A percentile compares a stretch with the other conserved stretches of the same genome.
These are phyloP conservation scores for Xylocopa sonorina DNA, from an alignment of 1,140 invertebrate species.

Conservation along the genomic window DNA sequence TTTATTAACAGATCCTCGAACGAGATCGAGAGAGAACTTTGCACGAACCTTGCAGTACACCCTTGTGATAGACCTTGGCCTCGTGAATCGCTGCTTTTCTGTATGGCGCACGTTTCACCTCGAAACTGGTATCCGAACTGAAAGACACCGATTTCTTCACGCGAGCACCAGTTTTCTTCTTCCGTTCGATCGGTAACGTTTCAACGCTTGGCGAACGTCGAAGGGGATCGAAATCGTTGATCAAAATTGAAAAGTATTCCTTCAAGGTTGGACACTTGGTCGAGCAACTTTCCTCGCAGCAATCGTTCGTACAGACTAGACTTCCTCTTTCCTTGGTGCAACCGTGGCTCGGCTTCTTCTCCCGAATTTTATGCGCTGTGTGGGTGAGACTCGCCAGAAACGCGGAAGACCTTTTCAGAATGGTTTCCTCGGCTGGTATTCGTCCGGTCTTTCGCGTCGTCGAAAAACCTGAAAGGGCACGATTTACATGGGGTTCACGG, in stretches of 20 bases:
- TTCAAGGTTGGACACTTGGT: neutral
- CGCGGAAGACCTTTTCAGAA: constrained; percentile 70
- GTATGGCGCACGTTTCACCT: constrained; percentile 63
- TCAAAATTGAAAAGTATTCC: constrained; percentile 19
- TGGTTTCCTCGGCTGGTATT: constrained; percentile 52
- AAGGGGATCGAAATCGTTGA: constrained; percentile 3
- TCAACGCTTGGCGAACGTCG: constrained; percentile 63
- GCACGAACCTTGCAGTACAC: constrained; percentile 75
- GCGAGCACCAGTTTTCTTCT: constrained; percentile 50
- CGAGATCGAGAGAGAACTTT: too few relatives aligned
- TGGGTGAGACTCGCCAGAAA: constrained; percentile 66
- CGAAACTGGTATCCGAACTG: constrained; percentile 77
- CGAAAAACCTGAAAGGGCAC: constrained; percentile 13
- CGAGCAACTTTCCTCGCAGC: neutral
- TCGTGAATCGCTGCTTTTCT: constrained; percentile 75
- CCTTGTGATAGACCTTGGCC: constrained; percentile 76
- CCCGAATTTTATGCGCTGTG: constrained; percentile 25
- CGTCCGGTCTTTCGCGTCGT: constrained; percentile 32
- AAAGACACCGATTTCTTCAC: constrained; percentile 79
- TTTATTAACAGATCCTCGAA: too few relatives aligned
- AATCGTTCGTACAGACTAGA: neutral
- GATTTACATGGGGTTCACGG: neutral
- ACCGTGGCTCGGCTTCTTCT: constrained; percentile 3
- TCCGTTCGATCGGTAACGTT: constrained; percentile 57
- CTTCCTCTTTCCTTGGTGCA: neutral